phyloP scores from a whole-genome alignment of 2,113 vertebrate genomes.

The Trematomus loennbergii region DNA sequence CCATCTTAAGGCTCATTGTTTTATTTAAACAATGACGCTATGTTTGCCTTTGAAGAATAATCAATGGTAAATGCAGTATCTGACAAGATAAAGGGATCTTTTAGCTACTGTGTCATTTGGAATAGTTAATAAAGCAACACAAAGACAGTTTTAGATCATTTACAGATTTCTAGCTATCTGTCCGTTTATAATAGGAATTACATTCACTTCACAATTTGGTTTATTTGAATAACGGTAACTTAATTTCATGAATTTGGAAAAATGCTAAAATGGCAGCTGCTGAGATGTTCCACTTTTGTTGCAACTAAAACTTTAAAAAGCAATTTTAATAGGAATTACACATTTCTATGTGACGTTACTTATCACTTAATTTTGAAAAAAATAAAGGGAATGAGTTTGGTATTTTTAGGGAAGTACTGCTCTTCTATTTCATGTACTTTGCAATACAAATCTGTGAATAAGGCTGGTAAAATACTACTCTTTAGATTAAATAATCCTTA shows the following conservation, averaged over 20 bases:
- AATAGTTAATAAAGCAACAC: background rate
- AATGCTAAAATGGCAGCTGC: background rate
- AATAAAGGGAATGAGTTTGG: background rate
- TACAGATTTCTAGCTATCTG: background rate
- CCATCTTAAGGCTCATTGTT: background rate
- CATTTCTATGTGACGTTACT: background rate
- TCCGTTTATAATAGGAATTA: background rate
- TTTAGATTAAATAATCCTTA: background rate
- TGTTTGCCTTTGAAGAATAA: background rate
- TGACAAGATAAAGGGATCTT: background rate
- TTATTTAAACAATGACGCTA: background rate
- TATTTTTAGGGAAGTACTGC: background rate
- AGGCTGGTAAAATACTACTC: background rate
- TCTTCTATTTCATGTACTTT: slow-evolving; percentile 3
- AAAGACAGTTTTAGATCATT: background rate
- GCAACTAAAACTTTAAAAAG: background rate
- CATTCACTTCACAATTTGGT: background rate
- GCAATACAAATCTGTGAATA: background rate
- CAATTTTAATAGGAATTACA: background rate
- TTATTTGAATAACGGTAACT: background rate
- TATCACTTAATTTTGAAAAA: background rate
- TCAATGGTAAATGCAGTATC: background rate
- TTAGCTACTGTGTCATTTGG: background rate
- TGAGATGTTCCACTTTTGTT: background rate
- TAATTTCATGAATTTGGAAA: background rate